Base-by-base conservation (phyloP, 2,113 vertebrate species). In the Rhinolophus ferrumequinum region DNA sequence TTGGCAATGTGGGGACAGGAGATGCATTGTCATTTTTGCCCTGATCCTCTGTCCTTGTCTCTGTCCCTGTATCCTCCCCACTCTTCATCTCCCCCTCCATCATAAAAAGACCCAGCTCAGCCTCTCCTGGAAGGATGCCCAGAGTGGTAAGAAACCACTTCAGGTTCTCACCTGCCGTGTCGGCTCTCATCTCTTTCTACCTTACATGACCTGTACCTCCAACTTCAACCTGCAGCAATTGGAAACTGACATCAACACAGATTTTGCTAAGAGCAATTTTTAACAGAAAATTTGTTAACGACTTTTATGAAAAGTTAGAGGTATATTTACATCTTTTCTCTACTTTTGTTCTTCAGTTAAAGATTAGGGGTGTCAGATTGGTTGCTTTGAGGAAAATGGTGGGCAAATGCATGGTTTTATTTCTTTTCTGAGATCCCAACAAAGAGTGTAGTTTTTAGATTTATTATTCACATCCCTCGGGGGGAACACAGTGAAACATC, bases 1-100 rank as follows among this genome's bases (percentile, higher is more conserved):
- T 33, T 19, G 19, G 33, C 24, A 1, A 15, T 26, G 3, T 21
- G 50, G 18, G n/a, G 24, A 35, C 13, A 15, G 16, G 21, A 33
- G 35, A 8, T 0, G 0, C 5, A 0, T 28, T 24, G 12, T 8
- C 44, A 44, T 19, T 5, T 56, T 50, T 66, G 30, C 11, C 26
- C 16, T 90, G 8, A 33, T 0, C 28, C 47, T 24, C 35, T 13
- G 5, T 70, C 14, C 38, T 60, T 62, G 18, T 38, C 24, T 35
- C 60, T 62, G 18, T 38, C 24, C 44, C 88, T 69, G 35, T 47
- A 21, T 90, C 52, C 58, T 66, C 56, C 38, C 24, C 70, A 19
- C 6, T 16, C 30, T 15, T 3, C 11, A 7, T 12, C 58, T 44
- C 47, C 30, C 8, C 47, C 26, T 56, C 1, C 47, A 0, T 75